Evolutionary conservation across 2,113 vertebrate species (phyloP).

Genomic region (Scomber colias): DNA sequence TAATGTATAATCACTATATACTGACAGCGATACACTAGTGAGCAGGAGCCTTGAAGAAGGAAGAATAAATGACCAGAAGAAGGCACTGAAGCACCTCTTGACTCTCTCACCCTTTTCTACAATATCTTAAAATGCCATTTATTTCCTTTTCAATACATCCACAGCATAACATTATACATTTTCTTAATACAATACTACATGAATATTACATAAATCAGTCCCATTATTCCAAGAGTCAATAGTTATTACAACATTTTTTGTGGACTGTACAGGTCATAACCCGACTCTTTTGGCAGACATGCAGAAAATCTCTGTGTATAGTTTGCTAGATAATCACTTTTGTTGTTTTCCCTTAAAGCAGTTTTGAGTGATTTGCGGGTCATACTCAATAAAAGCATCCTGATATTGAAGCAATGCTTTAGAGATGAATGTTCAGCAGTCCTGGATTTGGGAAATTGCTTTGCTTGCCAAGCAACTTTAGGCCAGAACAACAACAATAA

Average conservation of each 20-base stretch:
- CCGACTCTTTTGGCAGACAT: not conserved
- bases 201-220: not conserved
- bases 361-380: conserved; percentile 25
- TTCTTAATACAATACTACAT: not conserved
- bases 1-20: not conserved
- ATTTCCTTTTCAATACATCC: not conserved
- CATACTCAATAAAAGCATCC: conserved; percentile 37
- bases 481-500: conserved; percentile 14
- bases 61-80: conserved; percentile 72
- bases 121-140: not conserved
- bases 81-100: conserved; percentile 73
- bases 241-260: not conserved
- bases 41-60: not conserved
- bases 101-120: not conserved
- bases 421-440: not conserved
- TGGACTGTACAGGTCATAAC: conserved; percentile 11
- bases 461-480: conserved; percentile 11
- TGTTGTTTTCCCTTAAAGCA: conserved; percentile 43
- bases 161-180: not conserved
- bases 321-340: conserved; percentile 25
- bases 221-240: not conserved
- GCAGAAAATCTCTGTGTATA: conserved; percentile 3
- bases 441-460: conserved; percentile 6
- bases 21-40: conserved; percentile 2
- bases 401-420: conserved; percentile 11